Conservation (phyloP, 2,888 invertebrate genomes). For the Candidula unifasciata region DNA sequence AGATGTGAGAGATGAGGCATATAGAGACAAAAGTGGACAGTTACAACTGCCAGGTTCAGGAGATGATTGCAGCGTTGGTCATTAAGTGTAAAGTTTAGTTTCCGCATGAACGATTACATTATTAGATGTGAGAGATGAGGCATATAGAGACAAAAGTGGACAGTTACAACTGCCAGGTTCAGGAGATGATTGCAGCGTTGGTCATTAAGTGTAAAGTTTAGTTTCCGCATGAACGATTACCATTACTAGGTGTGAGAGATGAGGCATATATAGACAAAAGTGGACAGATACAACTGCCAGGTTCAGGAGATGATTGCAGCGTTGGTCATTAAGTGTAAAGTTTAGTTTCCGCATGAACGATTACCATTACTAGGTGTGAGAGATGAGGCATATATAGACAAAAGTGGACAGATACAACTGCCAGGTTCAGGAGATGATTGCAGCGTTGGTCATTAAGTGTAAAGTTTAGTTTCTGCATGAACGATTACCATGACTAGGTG, state of each 20-base stretch:
- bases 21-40: slow-evolving; percentile 25
- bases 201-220: slow-evolving; percentile 13
- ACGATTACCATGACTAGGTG: too few species aligned
- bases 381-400: slow-evolving; percentile 33
- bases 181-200: slow-evolving; percentile 26
- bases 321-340: slow-evolving; percentile 12
- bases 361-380: too few species aligned
- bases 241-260: too few species aligned
- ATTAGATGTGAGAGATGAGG: slow-evolving; percentile 32
- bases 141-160: slow-evolving; percentile 34
- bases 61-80: slow-evolving; percentile 28
- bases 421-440: slow-evolving; percentile 35
- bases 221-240: not conserved
- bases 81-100: not conserved
- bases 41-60: slow-evolving; percentile 38
- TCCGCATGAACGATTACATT: too few species aligned
- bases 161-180: slow-evolving; percentile 31
- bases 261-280: slow-evolving; percentile 32
- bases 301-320: slow-evolving; percentile 35
- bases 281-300: slow-evolving; percentile 28
- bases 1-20: slow-evolving; percentile 34
- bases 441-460: not conserved
- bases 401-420: slow-evolving; percentile 33
- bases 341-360: not conserved
- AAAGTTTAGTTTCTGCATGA: not conserved